Base-by-base conservation (phyloP, 2,797 vertebrate genomes). In the Poeciliopsis paucimaculata region DNA sequence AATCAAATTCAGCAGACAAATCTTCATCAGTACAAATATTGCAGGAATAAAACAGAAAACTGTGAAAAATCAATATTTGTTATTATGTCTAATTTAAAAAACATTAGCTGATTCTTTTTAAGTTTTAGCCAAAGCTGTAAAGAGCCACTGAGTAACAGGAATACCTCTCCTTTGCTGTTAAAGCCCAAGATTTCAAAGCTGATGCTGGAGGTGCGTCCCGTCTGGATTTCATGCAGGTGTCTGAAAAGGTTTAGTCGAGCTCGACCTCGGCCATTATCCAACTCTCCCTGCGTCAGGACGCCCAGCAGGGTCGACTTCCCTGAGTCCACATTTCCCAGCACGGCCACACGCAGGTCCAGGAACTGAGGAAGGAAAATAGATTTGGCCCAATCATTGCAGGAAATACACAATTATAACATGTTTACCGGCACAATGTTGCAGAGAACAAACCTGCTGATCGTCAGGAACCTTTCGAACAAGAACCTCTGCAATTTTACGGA, bases 121-220 rank as follows among this genome's bases (percentile, higher is more conserved):
- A 51, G 49, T 51, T 23, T 51, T 23, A 51, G 20, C 49, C 49
- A 51, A 51, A 51, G 49, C 1, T 23, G 49, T 23, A 23, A 51
- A 51, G 18, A 51, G 49, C 49, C 49, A 20, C 18, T 23, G 49
- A 26, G 9, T 55, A n/a, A 26, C 1, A 26, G 53, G 8, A 26
- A 94, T 88, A 99, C 98, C 97, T 99, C 97, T 91, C 98, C 98
- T 94, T 98, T 99, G 95, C 98, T 99, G 95, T 98, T 98, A 94
- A 99, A 99, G 82, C 98, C 98, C 0, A 99, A 96, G 86, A 99
- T 99, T 93, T 99, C 98, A 77, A 99, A 98, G 94, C 98, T 99
- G 96, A 99, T 99, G 95, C 98, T 99, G 73, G 98, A 99, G 0
- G 98, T 99, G 36, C 98, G 95, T 72, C 98, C 98, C 0, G 97